A percentile compares a stretch with the other conserved stretches of the same genome.
Conservation (phyloP, 2,113 vertebrate genomes). For the Acanthochromis polyacanthus region DNA sequence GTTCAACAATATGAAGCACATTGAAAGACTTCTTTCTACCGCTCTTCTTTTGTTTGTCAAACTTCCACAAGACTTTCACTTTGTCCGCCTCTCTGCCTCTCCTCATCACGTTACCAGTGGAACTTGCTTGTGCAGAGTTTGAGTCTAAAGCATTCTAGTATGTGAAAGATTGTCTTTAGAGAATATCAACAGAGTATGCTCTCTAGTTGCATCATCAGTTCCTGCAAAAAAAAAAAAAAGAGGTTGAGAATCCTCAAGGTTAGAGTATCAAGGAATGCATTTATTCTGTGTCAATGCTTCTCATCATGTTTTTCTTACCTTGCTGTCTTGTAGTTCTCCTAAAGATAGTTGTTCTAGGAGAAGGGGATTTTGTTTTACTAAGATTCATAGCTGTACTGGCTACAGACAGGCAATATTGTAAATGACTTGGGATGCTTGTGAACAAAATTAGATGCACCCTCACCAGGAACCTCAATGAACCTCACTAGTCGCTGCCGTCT, state of each 20-base stretch:
- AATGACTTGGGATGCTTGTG: too few relatives aligned
- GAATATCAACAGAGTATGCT: background rate
- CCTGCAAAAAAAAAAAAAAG: background rate
- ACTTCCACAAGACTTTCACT: constrained; percentile 49
- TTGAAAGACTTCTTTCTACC: constrained; percentile 32
- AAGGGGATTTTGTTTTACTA: background rate
- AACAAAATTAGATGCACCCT: background rate
- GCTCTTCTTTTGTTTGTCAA: constrained; percentile 48
- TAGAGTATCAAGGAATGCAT: background rate
- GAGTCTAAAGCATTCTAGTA: background rate
- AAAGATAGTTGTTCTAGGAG: background rate
- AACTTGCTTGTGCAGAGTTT: background rate
- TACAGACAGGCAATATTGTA: background rate
- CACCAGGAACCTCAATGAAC: background rate
- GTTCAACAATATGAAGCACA: constrained; percentile 44
- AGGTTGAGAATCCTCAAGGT: background rate
- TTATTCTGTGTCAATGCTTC: background rate
- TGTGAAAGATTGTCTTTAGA: background rate
- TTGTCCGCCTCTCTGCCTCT: constrained; percentile 15
- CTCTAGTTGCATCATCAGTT: background rate
- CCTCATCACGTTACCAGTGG: constrained; percentile 16
- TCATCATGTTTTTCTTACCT: background rate
- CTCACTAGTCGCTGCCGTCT: background rate
- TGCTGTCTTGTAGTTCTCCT: background rate
- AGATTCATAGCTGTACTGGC: background rate